A percentile compares a stretch with the other conserved stretches of the same genome.
Evolutionary conservation across 1,140 invertebrate species (phyloP).

Genomic region (Solen grandis): DNA sequence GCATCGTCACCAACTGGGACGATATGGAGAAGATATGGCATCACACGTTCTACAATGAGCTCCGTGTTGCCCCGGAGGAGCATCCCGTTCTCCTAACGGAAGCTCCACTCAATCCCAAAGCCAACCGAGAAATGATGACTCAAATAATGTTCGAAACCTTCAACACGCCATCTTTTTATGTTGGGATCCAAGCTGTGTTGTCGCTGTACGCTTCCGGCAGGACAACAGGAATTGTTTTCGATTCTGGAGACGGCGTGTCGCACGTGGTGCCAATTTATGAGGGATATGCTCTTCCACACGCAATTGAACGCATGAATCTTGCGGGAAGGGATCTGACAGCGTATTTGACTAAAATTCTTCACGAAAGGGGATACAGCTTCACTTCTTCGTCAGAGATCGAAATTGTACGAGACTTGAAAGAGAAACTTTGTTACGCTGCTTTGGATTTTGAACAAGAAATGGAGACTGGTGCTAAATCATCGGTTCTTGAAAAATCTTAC

Average conservation of each 20-base stretch:
- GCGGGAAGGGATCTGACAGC: conserved; percentile 96
- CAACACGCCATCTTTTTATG: conserved; percentile 93
- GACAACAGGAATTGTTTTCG: conserved; percentile 96
- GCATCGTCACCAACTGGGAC: conserved; percentile 98
- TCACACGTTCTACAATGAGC: conserved; percentile 96
- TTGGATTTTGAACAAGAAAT: conserved; percentile 90
- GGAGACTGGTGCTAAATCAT: conserved; percentile 88
- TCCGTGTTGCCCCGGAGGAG: conserved; percentile 82
- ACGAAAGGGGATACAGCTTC: conserved; percentile 97
- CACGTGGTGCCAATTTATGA: conserved; percentile 95
- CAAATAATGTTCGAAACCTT: conserved; percentile 49
- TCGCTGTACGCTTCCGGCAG: conserved; percentile 95
- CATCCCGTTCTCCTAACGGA: conserved; percentile 77
- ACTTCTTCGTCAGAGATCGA: conserved; percentile 86
- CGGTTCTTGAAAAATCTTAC: conserved; percentile 56
- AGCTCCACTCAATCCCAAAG: conserved; percentile 75
- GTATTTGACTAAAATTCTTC: conserved; percentile 96
- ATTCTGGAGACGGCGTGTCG: conserved; percentile 95
- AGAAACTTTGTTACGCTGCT: conserved; percentile 80
- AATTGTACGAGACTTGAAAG: conserved; percentile 30
- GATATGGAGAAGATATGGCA: conserved; percentile 85
- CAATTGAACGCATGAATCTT: conserved; percentile 93
- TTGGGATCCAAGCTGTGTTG: conserved; percentile 94
- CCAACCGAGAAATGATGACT: conserved; percentile 84
- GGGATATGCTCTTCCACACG: conserved; percentile 86